These are phyloP conservation scores for Melanotaenia boesemani DNA, from an alignment of 2,797 vertebrate species.

Conservation along the genomic window DNA sequence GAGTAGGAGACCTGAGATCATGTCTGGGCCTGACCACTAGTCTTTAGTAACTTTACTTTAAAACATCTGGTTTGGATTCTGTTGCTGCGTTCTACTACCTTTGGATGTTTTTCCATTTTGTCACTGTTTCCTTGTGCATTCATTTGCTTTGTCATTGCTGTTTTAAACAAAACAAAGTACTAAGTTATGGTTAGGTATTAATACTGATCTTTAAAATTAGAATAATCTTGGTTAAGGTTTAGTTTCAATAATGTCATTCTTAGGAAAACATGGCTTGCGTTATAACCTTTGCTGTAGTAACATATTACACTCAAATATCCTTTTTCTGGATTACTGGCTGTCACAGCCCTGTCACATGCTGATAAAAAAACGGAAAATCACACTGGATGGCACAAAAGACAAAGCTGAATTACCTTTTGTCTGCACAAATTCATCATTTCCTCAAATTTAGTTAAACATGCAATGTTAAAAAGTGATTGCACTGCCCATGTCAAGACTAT, in stretches of 20 bases:
- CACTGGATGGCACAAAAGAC: no score
- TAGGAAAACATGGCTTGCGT: background rate
- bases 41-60: background rate
- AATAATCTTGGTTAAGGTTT: no score
- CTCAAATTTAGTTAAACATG: background rate
- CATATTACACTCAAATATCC: background rate
- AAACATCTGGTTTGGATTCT: background rate
- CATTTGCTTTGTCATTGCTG: background rate
- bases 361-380: no score
- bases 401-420: no score
- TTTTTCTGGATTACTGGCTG: background rate
- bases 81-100: background rate
- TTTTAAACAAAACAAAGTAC: background rate
- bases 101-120: background rate
- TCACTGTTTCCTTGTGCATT: background rate
- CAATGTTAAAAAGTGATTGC: no score
- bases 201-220: background rate
- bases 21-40: background rate
- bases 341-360: no score
- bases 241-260: background rate
- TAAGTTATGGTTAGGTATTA: background rate
- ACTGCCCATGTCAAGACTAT: background rate
- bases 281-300: background rate
- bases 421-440: background rate
- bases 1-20: background rate